These are phyloP conservation scores for Centropyge bicolor DNA, from an alignment of 2,797 vertebrate species.

Conservation along the genomic window DNA sequence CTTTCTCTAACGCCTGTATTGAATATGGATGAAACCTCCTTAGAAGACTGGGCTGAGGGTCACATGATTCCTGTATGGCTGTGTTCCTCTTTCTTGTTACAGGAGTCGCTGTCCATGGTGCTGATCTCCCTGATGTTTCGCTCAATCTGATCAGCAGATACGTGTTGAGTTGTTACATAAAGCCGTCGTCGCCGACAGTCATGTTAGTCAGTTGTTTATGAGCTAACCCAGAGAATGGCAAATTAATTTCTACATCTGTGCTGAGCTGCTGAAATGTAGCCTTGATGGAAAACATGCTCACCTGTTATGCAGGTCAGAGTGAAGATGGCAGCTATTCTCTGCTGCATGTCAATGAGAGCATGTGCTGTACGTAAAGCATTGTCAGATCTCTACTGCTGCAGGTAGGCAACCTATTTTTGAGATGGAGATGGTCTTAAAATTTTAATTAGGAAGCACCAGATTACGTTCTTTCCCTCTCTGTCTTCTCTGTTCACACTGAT, in stretches of 20 bases:
- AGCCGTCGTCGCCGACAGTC: constrained; percentile 36
- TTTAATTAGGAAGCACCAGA: constrained; percentile 69
- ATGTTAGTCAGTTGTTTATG: constrained; percentile 38
- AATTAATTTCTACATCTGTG: constrained; percentile 42
- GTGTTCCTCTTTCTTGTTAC: constrained; percentile 25
- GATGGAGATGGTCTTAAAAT: constrained; percentile 56
- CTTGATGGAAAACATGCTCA: constrained; percentile 36
- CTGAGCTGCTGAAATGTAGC: constrained; percentile 31
- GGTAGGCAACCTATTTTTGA: constrained; percentile 70
- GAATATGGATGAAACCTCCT: background rate
- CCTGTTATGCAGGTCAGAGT: constrained; percentile 68
- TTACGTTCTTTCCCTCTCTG: constrained; percentile 43
- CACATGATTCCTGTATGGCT: constrained; percentile 7
- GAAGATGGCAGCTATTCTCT: constrained; percentile 62
- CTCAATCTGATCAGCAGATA: constrained; percentile 29
- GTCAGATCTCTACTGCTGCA: constrained; percentile 50
- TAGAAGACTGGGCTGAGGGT: constrained; percentile 14
- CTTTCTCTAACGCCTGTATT: background rate
- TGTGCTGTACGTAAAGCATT: constrained; percentile 47
- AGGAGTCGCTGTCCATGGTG: constrained; percentile 69
- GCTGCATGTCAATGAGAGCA: constrained; percentile 78
- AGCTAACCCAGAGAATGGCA: constrained; percentile 16
- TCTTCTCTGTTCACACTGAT: constrained; percentile 41
- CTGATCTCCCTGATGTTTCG: constrained; percentile 55
- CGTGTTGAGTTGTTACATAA: constrained; percentile 48